Evolutionary conservation across 92 coral and sea anemone genomes (phyloP), one percentile per base, ranked within the genome.

Genomic region (Paramuricea clavata): DNA sequence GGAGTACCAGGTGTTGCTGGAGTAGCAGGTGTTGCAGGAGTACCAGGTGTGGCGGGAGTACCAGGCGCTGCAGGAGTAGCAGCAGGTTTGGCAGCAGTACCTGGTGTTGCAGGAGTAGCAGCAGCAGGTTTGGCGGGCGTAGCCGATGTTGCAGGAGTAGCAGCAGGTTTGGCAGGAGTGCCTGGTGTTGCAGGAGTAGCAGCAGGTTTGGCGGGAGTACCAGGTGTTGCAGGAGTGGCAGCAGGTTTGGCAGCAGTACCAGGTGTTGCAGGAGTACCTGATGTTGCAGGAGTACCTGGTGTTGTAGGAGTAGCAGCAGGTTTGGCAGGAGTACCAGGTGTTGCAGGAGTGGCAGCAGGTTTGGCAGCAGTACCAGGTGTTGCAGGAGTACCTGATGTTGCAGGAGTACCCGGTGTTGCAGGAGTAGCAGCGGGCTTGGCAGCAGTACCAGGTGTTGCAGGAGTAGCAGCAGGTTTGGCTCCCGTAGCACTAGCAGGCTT

Each of bases 31-130:
- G n/a, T n/a, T n/a, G n/a, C n/a, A n/a, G n/a, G n/a, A n/a, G n/a
- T n/a, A n/a, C n/a, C 28, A 32, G 79, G 35, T 4, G 16, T 13
- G 1, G 42, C 12, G 27, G 75, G 43, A 31, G 12, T 5, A 10
- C 26, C 22, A 36, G 78, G 30, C 5, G 52, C 3, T 13, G 74
- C 74, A 17, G 30, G 6, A 0, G 74, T 28, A 16, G 36, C 16
- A 15, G 74, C 75, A 28, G 71, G 71, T 19, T 9, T 25, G 71
- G 71, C 32, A 25, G 27, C 6, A 64, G 71, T 36, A 27, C 42
- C 75, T 31, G 33, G 75, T 32, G 42, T 16, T 69, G 75, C 33
- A 5, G 75, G 75, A 31, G 75, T 28, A 10, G 42, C 75, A 31
- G 75, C 6, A 10, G 42, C 75, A 28, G 71, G 71, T 3, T 9